Evolutionary conservation across 1,140 invertebrate species (phyloP), one percentile per base, ranked within the genome.

Genomic region (Sarcophaga bullata): DNA sequence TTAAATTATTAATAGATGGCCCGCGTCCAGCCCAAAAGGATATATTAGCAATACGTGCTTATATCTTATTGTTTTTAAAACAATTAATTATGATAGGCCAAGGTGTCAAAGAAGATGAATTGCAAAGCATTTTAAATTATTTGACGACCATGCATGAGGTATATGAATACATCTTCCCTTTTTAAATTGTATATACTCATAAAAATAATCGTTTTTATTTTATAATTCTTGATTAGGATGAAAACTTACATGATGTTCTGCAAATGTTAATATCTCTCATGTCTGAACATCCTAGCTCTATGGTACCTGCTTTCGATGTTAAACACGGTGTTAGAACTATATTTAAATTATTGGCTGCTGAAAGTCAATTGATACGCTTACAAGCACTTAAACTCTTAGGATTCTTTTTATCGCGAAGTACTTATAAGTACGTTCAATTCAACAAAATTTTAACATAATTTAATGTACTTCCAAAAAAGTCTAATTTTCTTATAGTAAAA

Each of bases 61-160:
- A 98, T 90, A 99, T 99, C 89, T 91, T 99, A 83, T 92, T 98
- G 84, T 99, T 99, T 91, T 92, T 99, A 73, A 98, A 99, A 90
- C 97, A 99, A 91, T 91, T 99, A 17, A 98, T 99, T 83, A 95
- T 99, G 94, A 97, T 98, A 87, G 97, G 97, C 52, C 97, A 97
- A 88, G 98, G 98, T 11, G 96, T 98, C 48, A 98, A 99, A 90
- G 98, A 99, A 86, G 98, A 99, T 90, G 98, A 99, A 91, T 92
- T 99, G 37, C 98, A 99, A 91, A 98, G 97, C 83, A 97, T 99
- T 88, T 93, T 99, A 8, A 99, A 99, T 91, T 99, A 98, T 91
- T 92, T 99, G 82, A 98, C 97, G 50, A 99, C 97, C 78, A 96
- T 99, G 91, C 95, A 98, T 90, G 97, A 98, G 93, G 96, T 97